Evolutionary conservation across 2,113 vertebrate genomes (phyloP), one percentile per base, ranked within the genome.

Genomic region (Xenopus laevis): DNA sequence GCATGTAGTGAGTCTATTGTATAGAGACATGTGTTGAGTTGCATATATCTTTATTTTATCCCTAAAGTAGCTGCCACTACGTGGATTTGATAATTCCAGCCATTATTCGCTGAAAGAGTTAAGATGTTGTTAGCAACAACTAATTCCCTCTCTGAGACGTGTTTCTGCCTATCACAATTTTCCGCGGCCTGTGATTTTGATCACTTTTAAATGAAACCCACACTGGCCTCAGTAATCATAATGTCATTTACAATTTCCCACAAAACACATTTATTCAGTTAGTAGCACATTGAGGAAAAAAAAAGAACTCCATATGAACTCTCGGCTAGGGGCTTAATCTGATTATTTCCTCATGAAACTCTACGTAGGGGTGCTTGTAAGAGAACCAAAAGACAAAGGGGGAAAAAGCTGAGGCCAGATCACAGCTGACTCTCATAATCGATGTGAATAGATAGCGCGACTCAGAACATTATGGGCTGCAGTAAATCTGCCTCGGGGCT

Each of bases 311-410:
- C 87, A 83, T 87, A 87, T 92, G 91, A 93, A 93, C 92, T 91
- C 86, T 79, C 85, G 77, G 86, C 89, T 87, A 85, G 91, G 86
- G 84, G 84, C 81, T 83, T 93, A 92, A 93, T 92, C 91, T 89
- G 90, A 93, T 93, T 92, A 93, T 89, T 91, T 93, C 90, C 90
- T 92, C 90, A 92, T 92, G 90, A 91, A 91, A 90, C 90, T 91
- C 90, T 85, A 90, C 89, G 88, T 88, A 89, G 91, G 89, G 91
- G 88, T 87, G 82, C 90, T 91, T 91, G 90, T 88, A 91, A 91
- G 87, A 83, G 77, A 84, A 78, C 82, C 84, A 80, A 85, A 78
- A 85, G 75, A 79, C 83, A 83, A 80, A 79, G 82, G 73, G 66
- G n/a, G 45, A 73, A 82, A 83, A 77, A 83, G 82, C 77, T 74